Conservation (phyloP, 2,113 vertebrate species). For the Nothoprocta perdicaria region DNA sequence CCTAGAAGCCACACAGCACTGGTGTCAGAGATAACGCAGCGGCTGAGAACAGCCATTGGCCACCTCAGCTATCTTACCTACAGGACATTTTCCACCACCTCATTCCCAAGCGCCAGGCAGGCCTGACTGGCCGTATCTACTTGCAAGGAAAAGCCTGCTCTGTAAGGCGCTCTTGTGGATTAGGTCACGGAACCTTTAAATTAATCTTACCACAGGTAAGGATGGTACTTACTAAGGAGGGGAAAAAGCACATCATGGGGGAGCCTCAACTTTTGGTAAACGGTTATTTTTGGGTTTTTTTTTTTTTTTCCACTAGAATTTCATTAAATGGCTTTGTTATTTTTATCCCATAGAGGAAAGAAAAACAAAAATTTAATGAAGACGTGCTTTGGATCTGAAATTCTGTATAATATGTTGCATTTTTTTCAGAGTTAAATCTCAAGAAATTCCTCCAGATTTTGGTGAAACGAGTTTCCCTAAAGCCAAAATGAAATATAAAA, state of each 20-base stretch:
- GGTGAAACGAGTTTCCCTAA: background rate
- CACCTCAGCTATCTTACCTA: background rate
- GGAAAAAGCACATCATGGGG: background rate
- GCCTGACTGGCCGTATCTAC: background rate
- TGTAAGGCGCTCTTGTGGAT: background rate
- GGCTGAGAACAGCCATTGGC: background rate
- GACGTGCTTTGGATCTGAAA: background rate
- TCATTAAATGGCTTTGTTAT: background rate
- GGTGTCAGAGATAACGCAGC: background rate
- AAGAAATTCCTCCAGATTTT: background rate
- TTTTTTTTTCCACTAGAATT: background rate
- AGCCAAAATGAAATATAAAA: background rate
- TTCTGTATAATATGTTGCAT: background rate
- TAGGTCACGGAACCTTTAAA: background rate
- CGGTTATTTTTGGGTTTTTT: background rate
- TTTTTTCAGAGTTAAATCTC: slow-evolving; percentile 3
- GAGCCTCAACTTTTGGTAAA: background rate
- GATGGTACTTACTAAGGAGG: background rate
- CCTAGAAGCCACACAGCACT: background rate
- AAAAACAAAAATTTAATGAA: background rate
- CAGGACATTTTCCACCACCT: background rate
- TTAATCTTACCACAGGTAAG: background rate
- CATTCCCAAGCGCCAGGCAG: background rate
- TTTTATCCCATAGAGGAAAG: background rate
- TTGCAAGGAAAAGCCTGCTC: background rate